Evolutionary conservation across 2,113 vertebrate species (phyloP).

Genomic region (Oophaga pumilio): DNA sequence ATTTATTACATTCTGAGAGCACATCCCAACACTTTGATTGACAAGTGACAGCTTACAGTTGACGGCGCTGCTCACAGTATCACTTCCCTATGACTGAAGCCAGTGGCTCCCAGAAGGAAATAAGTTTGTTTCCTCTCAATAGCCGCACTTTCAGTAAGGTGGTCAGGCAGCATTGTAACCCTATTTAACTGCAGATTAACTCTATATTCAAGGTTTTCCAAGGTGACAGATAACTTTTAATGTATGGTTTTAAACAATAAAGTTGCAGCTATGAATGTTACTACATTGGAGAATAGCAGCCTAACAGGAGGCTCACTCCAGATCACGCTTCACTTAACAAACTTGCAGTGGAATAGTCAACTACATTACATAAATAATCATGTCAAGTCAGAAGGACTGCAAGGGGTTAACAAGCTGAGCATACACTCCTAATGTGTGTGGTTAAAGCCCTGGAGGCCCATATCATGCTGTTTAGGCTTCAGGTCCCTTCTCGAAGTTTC

Average conservation of each 20-base stretch:
- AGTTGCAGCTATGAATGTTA: neutral
- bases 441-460: constrained; percentile 65
- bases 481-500: constrained; percentile 63
- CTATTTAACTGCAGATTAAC: too few relatives aligned
- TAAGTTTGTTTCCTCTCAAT: too few relatives aligned
- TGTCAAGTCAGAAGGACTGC: neutral
- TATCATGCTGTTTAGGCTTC: constrained; percentile 61
- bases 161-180: too few relatives aligned
- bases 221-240: too few relatives aligned
- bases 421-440: constrained; percentile 59
- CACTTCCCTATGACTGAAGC: too few relatives aligned
- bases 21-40: too few relatives aligned
- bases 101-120: too few relatives aligned
- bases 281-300: neutral
- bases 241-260: neutral
- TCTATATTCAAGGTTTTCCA: too few relatives aligned
- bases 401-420: neutral
- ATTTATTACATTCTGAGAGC: too few relatives aligned
- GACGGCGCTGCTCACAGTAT: too few relatives aligned
- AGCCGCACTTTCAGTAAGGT: too few relatives aligned
- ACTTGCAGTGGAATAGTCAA: neutral
- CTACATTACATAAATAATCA: neutral
- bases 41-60: too few relatives aligned
- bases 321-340: neutral
- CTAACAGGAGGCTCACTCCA: neutral